These are phyloP conservation scores for Latrodectus hesperus DNA, from an alignment of 2,888 invertebrate genomes.

Conservation along the genomic window DNA sequence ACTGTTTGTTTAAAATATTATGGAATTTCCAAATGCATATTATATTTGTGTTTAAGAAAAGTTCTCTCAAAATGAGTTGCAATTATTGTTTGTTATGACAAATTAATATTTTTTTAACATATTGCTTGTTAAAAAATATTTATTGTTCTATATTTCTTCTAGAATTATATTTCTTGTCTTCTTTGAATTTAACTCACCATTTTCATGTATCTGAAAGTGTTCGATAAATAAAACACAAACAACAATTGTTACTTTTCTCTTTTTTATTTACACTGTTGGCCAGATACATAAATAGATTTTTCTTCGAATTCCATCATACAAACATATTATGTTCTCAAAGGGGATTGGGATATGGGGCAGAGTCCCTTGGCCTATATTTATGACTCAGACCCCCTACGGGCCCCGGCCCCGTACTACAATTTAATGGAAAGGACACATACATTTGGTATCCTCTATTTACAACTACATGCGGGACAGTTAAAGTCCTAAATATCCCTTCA, in stretches of 20 bases:
- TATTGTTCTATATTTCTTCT: too few relatives aligned
- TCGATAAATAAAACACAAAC: too few relatives aligned
- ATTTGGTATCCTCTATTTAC: conserved; percentile 46
- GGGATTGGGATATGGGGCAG: conserved; percentile 38
- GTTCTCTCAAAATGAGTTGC: too few relatives aligned
- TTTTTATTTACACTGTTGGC: conserved; percentile 67
- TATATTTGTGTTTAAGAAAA: too few relatives aligned
- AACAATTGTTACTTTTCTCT: not conserved
- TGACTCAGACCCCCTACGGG: conserved; percentile 45
- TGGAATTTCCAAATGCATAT: too few relatives aligned
- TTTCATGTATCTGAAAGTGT: too few relatives aligned
- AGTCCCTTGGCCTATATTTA: conserved; percentile 51
- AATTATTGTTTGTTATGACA: too few relatives aligned
- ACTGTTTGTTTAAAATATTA: too few relatives aligned
- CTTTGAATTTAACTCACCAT: too few relatives aligned
- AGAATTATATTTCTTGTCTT: too few relatives aligned
- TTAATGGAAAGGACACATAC: conserved; percentile 34
- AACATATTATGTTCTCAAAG: conserved; percentile 60
- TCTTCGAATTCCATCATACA: conserved; percentile 61
- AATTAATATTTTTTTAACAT: too few relatives aligned
- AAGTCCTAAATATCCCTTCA: conserved; percentile 29
- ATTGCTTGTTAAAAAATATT: too few relatives aligned
- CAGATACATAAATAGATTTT: conserved; percentile 68
- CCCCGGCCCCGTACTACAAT: conserved; percentile 39
- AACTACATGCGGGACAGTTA: conserved; percentile 54